phyloP scores from a whole-genome alignment of 2,888 invertebrate species.

The Chymomyza caudatula region DNA sequence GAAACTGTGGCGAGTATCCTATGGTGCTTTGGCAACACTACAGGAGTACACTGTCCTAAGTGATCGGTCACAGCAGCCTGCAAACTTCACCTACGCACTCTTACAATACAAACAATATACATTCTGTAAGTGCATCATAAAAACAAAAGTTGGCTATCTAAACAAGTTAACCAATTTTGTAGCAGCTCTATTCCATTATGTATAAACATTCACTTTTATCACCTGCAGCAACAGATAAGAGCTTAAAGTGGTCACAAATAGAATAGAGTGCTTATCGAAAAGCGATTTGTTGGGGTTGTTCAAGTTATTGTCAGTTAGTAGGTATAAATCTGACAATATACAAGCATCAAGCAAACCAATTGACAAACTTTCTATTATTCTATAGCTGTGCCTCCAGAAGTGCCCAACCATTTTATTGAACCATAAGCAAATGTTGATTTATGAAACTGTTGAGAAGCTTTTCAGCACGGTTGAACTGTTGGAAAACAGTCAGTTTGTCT shows the following conservation, averaged over 20 bases:
- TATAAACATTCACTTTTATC: not conserved
- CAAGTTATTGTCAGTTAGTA: not conserved
- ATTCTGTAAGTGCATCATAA: too few relatives aligned
- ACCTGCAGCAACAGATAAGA: not conserved
- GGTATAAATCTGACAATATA: not conserved
- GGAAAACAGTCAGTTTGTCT: not conserved
- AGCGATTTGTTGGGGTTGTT: not conserved
- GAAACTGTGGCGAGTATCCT: too few relatives aligned
- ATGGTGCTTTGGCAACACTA: too few relatives aligned
- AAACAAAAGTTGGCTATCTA: not conserved
- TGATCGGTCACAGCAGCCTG: too few relatives aligned
- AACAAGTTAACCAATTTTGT: not conserved
- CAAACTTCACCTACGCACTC: too few relatives aligned
- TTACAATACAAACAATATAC: too few relatives aligned
- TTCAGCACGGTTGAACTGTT: not conserved
- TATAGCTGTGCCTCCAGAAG: not conserved
- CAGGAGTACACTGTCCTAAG: too few relatives aligned
- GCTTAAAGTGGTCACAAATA: not conserved
- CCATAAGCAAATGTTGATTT: constrained; percentile 59
- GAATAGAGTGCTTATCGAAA: not conserved
- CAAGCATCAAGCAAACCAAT: constrained; percentile 17
- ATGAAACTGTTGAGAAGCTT: constrained; percentile 32
- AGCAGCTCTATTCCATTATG: not conserved
- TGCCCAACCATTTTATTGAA: constrained; percentile 10
- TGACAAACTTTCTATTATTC: not conserved